phyloP scores from a whole-genome alignment of 2,888 invertebrate genomes.

The Cataglyphis rosenhaueri region DNA sequence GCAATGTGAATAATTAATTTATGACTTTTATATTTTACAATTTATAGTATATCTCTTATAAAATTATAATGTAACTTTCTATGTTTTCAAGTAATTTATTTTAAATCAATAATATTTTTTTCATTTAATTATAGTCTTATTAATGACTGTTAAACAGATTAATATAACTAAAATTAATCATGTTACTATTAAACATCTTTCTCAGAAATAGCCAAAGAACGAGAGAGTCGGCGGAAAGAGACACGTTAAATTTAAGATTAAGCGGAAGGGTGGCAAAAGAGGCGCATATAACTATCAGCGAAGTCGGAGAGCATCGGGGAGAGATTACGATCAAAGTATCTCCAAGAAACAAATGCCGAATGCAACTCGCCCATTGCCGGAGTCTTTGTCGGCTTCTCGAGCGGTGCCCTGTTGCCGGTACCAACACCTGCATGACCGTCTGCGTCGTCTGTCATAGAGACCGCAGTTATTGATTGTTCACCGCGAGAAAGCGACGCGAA shows the following conservation, averaged over 20 bases:
- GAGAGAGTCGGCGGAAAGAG: background rate
- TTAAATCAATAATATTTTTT: background rate
- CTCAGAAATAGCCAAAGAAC: constrained; percentile 25
- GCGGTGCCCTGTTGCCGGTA: constrained; percentile 77
- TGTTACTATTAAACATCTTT: constrained; percentile 17
- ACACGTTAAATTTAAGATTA: constrained; percentile 44
- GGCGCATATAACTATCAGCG: constrained; percentile 72
- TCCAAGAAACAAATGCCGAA: constrained; percentile 84
- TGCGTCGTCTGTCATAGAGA: constrained; percentile 79
- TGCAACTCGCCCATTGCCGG: constrained; percentile 80
- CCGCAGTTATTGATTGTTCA: constrained; percentile 81
- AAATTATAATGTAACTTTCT: background rate
- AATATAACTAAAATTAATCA: background rate
- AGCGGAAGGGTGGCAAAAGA: constrained; percentile 53
- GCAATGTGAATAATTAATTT: background rate
- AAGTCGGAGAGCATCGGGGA: constrained; percentile 75
- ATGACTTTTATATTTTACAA: background rate
- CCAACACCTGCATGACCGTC: constrained; percentile 80
- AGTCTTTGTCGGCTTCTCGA: constrained; percentile 82
- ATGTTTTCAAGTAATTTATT: background rate
- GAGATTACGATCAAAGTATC: constrained; percentile 84
- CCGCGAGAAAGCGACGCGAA: constrained; percentile 78
- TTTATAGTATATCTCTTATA: background rate
- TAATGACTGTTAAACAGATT: background rate
- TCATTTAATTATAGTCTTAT: background rate